Evolutionary conservation across 2,797 vertebrate species (phyloP).

Genomic region (Eremophila alpestris): DNA sequence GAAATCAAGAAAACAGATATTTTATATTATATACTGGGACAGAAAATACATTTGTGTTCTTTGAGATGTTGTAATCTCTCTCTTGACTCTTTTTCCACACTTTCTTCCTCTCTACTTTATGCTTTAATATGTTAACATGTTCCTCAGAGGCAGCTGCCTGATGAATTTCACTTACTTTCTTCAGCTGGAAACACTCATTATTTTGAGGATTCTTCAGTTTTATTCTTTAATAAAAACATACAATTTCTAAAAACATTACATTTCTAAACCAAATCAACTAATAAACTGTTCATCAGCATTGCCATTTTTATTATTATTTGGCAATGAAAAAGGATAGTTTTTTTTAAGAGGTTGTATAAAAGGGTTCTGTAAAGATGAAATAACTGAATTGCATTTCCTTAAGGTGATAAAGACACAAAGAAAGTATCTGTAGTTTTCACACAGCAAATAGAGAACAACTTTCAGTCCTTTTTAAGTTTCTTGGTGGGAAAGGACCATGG

Average conservation of each 20-base stretch:
- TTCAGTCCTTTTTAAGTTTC: background rate
- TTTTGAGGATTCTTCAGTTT: background rate
- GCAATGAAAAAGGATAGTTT: background rate
- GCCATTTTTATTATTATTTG: background rate
- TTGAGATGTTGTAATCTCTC: background rate
- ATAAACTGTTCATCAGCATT: background rate
- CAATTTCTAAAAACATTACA: background rate
- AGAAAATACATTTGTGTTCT: background rate
- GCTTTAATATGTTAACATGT: slow-evolving; percentile 1
- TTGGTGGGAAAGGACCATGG: background rate
- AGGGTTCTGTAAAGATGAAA: slow-evolving; percentile 2
- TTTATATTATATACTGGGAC: background rate
- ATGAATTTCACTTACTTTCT: background rate
- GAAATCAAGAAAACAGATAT: background rate
- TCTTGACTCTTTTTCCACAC: background rate
- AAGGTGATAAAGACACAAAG: slow-evolving; percentile 11
- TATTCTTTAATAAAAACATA: slow-evolving; percentile 38
- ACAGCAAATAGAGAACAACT: background rate
- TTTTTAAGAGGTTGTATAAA: background rate
- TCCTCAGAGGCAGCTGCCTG: background rate
- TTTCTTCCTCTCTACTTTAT: background rate
- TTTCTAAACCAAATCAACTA: slow-evolving; percentile 23
- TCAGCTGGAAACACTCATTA: background rate
- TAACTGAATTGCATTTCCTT: slow-evolving; percentile 35
- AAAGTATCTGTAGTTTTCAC: background rate